Percentiles rank a stretch among this genome's conserved stretches.
Conservation (phyloP, 2,888 invertebrate genomes). For the Tetranychus piercei region DNA sequence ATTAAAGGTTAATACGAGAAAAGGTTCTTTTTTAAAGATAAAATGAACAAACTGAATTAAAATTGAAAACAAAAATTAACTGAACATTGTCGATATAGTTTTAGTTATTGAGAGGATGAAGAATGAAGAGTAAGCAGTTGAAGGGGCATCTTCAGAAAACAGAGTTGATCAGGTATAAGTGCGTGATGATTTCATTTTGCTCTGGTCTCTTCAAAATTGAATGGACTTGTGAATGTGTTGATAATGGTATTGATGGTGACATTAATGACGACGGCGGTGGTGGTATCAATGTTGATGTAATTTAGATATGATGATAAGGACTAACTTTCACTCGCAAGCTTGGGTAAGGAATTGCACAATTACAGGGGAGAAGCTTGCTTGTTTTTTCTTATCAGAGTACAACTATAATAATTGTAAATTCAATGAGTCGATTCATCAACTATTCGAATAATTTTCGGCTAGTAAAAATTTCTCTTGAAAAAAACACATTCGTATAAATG, state of each 20-base stretch:
- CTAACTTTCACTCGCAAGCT: background rate
- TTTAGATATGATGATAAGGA: conserved; percentile 5
- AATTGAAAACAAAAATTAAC: conserved; percentile 9
- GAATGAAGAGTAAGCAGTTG: background rate
- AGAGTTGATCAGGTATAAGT: background rate
- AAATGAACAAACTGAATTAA: background rate
- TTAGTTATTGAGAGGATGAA: background rate
- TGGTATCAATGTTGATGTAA: conserved; percentile 7
- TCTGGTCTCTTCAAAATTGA: background rate
- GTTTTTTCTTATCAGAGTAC: background rate
- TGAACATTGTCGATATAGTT: background rate
- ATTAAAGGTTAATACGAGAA: conserved; percentile 10
- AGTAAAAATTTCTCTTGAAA: background rate
- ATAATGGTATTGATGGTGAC: background rate
- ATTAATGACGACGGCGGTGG: background rate
- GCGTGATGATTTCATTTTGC: background rate
- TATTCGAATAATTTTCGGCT: background rate
- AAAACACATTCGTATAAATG: background rate
- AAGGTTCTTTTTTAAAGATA: background rate
- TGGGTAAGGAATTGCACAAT: background rate
- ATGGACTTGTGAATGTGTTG: background rate
- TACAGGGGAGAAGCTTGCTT: background rate
- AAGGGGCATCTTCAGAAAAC: background rate
- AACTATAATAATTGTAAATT: background rate
- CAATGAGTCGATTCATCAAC: background rate